phyloP scores from a whole-genome alignment of 2,888 invertebrate genomes.

The Scrobipalpa costella region DNA sequence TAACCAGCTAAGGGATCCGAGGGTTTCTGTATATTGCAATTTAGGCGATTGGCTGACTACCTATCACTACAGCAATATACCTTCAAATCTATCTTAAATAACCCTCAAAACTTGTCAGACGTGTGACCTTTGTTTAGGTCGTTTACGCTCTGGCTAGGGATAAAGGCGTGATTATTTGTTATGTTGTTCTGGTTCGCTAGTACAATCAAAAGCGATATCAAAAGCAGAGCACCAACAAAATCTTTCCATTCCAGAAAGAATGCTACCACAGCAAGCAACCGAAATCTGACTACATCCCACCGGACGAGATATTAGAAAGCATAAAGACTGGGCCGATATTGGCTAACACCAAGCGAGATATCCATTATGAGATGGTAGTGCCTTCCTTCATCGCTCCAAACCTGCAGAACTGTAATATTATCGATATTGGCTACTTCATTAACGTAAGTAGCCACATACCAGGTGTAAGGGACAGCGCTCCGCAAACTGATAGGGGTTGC shows the following conservation, averaged over 20 bases:
- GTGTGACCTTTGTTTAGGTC: no score
- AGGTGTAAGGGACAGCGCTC: no score
- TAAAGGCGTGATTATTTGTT: no score
- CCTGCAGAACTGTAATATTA: constrained; percentile 54
- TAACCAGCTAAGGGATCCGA: no score
- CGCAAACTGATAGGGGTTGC: no score
- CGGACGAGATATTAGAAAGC: constrained; percentile 43
- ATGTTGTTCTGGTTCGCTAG: background rate
- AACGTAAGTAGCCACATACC: constrained; percentile 45
- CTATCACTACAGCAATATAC: no score
- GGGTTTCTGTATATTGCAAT: no score
- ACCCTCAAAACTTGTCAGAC: no score
- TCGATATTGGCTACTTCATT: constrained; percentile 59
- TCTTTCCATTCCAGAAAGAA: constrained; percentile 44
- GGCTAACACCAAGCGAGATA: constrained; percentile 40
- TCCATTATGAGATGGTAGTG: constrained; percentile 45
- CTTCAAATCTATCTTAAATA: no score
- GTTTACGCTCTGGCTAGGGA: no score
- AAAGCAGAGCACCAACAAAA: background rate
- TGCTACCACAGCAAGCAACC: constrained; percentile 54
- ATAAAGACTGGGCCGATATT: constrained; percentile 49
- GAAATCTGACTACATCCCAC: constrained; percentile 47
- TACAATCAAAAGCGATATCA: background rate
- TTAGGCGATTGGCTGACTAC: no score
- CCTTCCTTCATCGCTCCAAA: constrained; percentile 56